Conservation (phyloP, 2,888 invertebrate species). For the Morinoia aosen region DNA sequence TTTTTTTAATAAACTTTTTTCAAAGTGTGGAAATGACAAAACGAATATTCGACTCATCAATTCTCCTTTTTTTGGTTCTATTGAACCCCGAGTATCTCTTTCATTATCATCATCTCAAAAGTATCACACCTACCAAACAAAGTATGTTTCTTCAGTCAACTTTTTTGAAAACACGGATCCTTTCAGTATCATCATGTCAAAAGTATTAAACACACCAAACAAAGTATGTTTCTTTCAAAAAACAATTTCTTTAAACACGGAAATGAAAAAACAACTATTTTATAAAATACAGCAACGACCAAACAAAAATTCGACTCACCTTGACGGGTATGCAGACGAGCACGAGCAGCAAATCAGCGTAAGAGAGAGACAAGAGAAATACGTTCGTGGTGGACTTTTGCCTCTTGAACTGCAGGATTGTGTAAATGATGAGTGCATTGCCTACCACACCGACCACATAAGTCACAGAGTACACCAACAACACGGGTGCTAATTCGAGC, state of each 20-base stretch:
- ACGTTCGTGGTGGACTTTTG: conserved; percentile 79
- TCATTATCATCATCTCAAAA: too few relatives aligned
- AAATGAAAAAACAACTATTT: not conserved
- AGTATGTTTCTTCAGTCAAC: too few relatives aligned
- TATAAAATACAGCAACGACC: not conserved
- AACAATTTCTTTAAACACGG: not conserved
- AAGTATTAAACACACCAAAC: too few relatives aligned
- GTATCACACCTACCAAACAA: too few relatives aligned
- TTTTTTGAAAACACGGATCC: too few relatives aligned
- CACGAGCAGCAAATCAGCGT: conserved; percentile 80
- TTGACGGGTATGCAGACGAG: conserved; percentile 81
- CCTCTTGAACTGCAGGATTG: conserved; percentile 74
- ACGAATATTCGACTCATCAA: too few relatives aligned
- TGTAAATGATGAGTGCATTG: conserved; percentile 75
- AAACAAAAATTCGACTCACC: conserved; percentile 72
- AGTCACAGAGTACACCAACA: conserved; percentile 77
- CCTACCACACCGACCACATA: conserved; percentile 78
- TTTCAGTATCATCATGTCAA: too few relatives aligned
- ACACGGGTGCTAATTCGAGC: conserved; percentile 76
- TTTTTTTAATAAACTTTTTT: too few relatives aligned
- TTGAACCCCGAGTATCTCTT: too few relatives aligned
- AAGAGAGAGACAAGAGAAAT: conserved; percentile 79
- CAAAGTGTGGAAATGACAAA: too few relatives aligned
- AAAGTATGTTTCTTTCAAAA: too few relatives aligned
- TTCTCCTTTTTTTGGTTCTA: too few relatives aligned